A percentile compares a stretch with the other conserved stretches of the same genome.
Evolutionary conservation across 1,140 invertebrate species (phyloP).

Genomic region (Solenopsis fugax): DNA sequence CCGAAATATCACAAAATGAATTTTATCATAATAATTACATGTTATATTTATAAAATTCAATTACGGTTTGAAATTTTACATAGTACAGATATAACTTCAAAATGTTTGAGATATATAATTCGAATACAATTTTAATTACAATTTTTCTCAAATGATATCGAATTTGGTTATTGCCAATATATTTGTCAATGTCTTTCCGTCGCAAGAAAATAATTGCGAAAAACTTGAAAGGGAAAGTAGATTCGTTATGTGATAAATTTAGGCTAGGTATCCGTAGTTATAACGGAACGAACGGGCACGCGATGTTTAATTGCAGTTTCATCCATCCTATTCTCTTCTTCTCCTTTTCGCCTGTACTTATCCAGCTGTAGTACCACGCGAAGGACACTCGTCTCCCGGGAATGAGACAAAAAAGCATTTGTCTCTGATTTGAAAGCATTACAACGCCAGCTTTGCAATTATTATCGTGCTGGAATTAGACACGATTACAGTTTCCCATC

Average conservation of each 20-base stretch:
- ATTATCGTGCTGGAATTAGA: conserved; percentile 66
- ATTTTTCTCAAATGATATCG: background rate
- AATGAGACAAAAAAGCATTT: conserved; percentile 60
- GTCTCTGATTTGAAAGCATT: conserved; percentile 60
- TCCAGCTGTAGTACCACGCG: conserved; percentile 13
- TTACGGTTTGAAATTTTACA: background rate
- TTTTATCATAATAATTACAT: background rate
- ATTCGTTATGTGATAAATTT: conserved; percentile 57
- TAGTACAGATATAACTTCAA: no score
- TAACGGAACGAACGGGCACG: conserved; percentile 47
- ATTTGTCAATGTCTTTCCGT: conserved; percentile 32
- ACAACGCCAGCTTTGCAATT: conserved; percentile 61
- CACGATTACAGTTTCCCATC: conserved; percentile 42
- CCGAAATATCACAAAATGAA: background rate
- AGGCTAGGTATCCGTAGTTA: conserved; percentile 61
- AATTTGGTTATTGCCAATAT: background rate
- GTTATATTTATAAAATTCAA: background rate
- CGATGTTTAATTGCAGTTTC: conserved; percentile 74
- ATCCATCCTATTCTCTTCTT: conserved; percentile 35
- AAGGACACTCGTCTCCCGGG: conserved; percentile 41
- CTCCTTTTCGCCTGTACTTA: background rate
- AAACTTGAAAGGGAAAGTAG: conserved; percentile 66
- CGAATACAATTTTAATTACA: background rate
- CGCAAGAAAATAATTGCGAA: conserved; percentile 60
- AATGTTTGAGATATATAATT: background rate